A percentile compares a stretch with the other conserved stretches of the same genome.
phyloP scores from a whole-genome alignment of 2,888 invertebrate species.

The Eupithecia vulgata region DNA sequence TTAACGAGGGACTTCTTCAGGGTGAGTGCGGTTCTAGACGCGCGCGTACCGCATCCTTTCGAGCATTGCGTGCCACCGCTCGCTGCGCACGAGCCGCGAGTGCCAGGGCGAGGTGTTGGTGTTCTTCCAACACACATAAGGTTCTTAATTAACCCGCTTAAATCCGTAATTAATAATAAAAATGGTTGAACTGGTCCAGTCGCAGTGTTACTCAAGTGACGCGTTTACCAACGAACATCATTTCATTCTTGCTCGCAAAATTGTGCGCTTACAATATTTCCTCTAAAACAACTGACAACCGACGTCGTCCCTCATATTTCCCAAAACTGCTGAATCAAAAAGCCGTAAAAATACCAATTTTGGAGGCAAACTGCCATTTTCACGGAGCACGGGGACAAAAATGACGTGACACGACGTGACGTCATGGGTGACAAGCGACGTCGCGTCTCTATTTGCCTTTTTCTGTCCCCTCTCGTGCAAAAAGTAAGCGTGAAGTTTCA shows the following conservation, averaged over 20 bases:
- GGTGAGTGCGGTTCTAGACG: too few relatives aligned
- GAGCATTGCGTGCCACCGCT: too few relatives aligned
- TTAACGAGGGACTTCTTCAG: too few relatives aligned
- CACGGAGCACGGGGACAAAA: constrained; percentile 20
- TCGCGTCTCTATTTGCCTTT: constrained; percentile 29
- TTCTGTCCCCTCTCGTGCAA: constrained; percentile 26
- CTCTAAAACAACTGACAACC: background rate
- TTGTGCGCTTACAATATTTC: background rate
- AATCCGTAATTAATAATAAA: too few relatives aligned
- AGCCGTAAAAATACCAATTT: constrained; percentile 23
- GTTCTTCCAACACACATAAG: too few relatives aligned
- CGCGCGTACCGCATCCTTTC: too few relatives aligned
- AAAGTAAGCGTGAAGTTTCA: constrained; percentile 12
- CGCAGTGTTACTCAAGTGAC: too few relatives aligned
- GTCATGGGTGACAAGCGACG: constrained; percentile 20
- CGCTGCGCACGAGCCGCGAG: too few relatives aligned
- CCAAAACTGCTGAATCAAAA: constrained; percentile 19
- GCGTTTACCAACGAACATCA: background rate
- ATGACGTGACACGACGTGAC: constrained; percentile 22
- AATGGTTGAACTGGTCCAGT: too few relatives aligned
- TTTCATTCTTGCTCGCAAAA: background rate
- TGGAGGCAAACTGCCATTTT: constrained; percentile 15
- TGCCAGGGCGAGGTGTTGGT: too few relatives aligned
- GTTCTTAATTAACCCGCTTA: too few relatives aligned
- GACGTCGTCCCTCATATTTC: background rate